Conservation (phyloP, 1,140 invertebrate species). For the Apis laboriosa region DNA sequence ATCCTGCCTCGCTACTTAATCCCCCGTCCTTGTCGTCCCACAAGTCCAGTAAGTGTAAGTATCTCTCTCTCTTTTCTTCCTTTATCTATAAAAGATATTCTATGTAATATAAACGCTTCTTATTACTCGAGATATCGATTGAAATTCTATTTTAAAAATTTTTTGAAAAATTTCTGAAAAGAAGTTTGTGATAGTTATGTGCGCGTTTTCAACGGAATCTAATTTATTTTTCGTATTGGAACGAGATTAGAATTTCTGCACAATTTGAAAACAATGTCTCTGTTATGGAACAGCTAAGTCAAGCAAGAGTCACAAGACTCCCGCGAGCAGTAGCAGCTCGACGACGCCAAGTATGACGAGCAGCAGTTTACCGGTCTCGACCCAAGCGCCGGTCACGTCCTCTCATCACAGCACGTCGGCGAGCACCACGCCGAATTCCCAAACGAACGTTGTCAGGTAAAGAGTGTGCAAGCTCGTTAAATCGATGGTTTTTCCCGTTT, state of each 20-base stretch:
- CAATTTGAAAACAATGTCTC: not conserved
- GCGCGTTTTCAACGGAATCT: not conserved
- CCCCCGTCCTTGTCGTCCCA: slow-evolving; percentile 78
- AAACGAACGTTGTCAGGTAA: slow-evolving; percentile 79
- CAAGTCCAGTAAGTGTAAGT: slow-evolving; percentile 80
- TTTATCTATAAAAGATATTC: too few relatives aligned
- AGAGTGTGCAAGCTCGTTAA: slow-evolving; percentile 35
- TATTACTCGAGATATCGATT: too few relatives aligned
- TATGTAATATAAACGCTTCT: too few relatives aligned
- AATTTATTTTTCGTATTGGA: too few relatives aligned
- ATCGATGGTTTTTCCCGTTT: slow-evolving; percentile 20
- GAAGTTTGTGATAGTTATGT: too few relatives aligned
- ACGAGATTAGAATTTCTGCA: too few relatives aligned
- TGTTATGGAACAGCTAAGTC: slow-evolving; percentile 73
- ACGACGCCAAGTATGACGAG: slow-evolving; percentile 73
- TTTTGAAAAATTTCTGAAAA: too few relatives aligned
- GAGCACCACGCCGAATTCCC: slow-evolving; percentile 75
- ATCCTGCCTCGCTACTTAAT: slow-evolving; percentile 79
- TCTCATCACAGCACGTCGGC: slow-evolving; percentile 77
- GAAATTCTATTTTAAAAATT: too few relatives aligned
- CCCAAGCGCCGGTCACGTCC: slow-evolving; percentile 73
- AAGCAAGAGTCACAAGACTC: slow-evolving; percentile 79
- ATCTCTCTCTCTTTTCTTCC: not conserved
- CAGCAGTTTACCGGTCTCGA: slow-evolving; percentile 69
- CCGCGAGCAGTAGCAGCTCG: slow-evolving; percentile 70